phyloP scores from a whole-genome alignment of 2,888 invertebrate genomes.

The Anorthoa munda region DNA sequence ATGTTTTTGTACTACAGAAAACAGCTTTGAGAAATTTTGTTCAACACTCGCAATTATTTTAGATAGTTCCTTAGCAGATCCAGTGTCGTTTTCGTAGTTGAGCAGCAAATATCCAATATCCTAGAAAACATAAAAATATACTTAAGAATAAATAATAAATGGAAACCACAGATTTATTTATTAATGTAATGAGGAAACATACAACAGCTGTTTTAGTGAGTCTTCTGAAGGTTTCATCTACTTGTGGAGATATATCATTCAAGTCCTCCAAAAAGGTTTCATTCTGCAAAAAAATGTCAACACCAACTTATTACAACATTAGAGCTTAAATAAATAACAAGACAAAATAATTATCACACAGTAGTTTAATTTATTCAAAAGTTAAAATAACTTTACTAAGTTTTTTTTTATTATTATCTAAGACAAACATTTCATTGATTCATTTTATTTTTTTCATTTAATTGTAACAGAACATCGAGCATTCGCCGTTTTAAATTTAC shows the following conservation, averaged over 20 bases:
- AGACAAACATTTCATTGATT: no score
- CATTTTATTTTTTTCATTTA: no score
- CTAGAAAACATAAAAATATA: conserved; percentile 68
- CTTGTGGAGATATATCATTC: conserved; percentile 77
- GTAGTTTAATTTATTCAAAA: no score
- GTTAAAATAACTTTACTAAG: no score
- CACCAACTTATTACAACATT: neutral
- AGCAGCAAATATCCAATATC: conserved; percentile 83
- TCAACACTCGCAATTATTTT: conserved; percentile 80
- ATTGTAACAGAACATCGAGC: no score
- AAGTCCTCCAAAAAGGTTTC: conserved; percentile 77
- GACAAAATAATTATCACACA: no score
- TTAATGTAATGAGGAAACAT: conserved; percentile 35
- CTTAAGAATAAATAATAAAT: neutral
- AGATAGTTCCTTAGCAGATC: conserved; percentile 73
- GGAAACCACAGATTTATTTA: neutral
- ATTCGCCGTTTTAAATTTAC: no score
- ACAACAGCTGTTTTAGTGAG: conserved; percentile 87
- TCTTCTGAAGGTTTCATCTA: conserved; percentile 83
- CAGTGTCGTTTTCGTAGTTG: conserved; percentile 80
- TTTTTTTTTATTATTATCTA: no score
- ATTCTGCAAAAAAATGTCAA: conserved; percentile 78
- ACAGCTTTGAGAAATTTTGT: conserved; percentile 89
- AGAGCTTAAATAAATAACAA: neutral
- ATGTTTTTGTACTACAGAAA: conserved; percentile 88